Conservation (phyloP, 2,888 invertebrate species). For the Willowsia nigromaculata region DNA sequence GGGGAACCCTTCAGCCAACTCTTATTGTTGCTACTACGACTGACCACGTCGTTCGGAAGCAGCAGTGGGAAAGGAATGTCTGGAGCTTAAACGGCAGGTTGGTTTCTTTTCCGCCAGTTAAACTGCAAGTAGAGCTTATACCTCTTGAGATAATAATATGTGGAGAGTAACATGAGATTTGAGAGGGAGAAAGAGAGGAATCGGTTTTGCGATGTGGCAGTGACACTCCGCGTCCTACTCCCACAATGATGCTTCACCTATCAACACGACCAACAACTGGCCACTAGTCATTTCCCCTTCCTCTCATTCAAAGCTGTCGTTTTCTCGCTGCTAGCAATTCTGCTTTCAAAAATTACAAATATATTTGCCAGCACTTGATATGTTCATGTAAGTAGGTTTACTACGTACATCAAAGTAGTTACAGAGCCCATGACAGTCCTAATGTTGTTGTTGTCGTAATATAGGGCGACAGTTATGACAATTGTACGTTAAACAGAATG, state of each 20-base stretch:
- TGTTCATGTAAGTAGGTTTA: too few species aligned
- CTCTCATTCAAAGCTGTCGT: slow-evolving; percentile 16
- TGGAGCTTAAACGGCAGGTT: neutral
- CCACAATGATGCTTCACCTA: slow-evolving; percentile 41
- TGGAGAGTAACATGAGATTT: neutral
- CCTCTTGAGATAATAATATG: neutral
- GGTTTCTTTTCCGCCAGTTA: neutral
- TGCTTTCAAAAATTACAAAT: neutral
- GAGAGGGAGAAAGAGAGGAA: slow-evolving; percentile 7
- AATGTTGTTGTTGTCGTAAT: slow-evolving; percentile 4
- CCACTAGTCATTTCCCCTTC: slow-evolving; percentile 31
- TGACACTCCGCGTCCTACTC: slow-evolving; percentile 31
- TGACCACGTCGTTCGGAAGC: neutral
- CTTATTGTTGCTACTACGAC: neutral
- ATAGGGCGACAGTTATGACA: slow-evolving; percentile 30
- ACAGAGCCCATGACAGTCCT: neutral
- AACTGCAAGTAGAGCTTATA: neutral
- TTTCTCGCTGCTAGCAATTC: neutral
- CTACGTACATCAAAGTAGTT: neutral
- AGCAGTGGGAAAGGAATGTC: neutral
- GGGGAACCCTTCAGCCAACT: neutral
- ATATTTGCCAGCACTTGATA: neutral
- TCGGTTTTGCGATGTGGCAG: slow-evolving; percentile 14
- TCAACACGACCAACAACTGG: slow-evolving; percentile 27
- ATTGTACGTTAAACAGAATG: neutral